A percentile compares a stretch with the other conserved stretches of the same genome.
These are phyloP conservation scores for Pseudachorutes palmiensis DNA, from an alignment of 1,140 invertebrate genomes.

Conservation along the genomic window DNA sequence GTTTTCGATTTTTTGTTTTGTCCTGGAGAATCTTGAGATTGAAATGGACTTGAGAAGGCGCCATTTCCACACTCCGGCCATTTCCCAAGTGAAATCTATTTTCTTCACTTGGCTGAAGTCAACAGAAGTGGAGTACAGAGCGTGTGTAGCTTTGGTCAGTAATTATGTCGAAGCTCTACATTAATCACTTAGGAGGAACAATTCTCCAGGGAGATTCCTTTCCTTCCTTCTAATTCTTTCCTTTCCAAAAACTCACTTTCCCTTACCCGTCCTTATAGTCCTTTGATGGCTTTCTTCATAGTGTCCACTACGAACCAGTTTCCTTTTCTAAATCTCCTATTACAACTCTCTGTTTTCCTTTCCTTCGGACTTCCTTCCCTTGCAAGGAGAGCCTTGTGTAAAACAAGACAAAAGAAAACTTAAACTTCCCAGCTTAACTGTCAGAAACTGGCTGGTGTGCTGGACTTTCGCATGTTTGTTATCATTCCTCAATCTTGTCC, in stretches of 20 bases:
- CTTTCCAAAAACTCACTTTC: too few species aligned
- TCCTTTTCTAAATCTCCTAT: not conserved
- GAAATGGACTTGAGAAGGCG: too few species aligned
- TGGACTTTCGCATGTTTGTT: not conserved
- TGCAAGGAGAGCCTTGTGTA: not conserved
- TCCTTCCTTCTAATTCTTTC: not conserved
- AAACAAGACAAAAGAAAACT: not conserved
- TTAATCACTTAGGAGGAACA: not conserved
- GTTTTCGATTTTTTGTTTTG: too few species aligned
- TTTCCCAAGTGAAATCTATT: not conserved
- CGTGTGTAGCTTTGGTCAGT: not conserved
- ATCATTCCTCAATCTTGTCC: not conserved
- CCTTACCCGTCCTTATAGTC: too few species aligned
- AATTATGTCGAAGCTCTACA: conserved; percentile 1
- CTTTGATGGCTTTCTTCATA: not conserved
- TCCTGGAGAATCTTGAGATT: too few species aligned
- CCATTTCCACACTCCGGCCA: too few species aligned
- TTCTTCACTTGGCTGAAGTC: not conserved
- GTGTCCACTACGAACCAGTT: not conserved
- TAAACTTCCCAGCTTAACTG: too few species aligned
- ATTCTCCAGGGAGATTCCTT: not conserved
- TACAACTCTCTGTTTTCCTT: not conserved
- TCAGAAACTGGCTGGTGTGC: too few species aligned
- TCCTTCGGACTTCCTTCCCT: not conserved
- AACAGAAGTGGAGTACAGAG: not conserved